Evolutionary conservation across 2,888 invertebrate genomes (phyloP).

Genomic region (Lithosia quadra): DNA sequence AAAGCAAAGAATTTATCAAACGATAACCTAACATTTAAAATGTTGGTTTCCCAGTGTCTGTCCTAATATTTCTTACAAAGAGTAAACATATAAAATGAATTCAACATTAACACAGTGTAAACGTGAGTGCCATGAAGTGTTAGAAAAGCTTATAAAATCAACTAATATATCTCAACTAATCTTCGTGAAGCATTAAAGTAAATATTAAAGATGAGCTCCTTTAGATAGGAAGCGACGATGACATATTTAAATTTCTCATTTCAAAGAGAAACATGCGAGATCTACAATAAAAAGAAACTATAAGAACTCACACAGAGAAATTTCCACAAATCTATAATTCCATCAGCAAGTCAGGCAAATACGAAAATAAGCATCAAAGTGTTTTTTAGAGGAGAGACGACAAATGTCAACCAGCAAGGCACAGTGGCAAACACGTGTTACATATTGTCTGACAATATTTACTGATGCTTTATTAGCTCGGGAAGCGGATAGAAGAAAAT

Average conservation of each 20-base stretch:
- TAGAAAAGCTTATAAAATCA: constrained; percentile 57
- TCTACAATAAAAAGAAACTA: constrained; percentile 73
- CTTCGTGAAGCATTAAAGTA: constrained; percentile 66
- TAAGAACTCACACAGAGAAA: constrained; percentile 78
- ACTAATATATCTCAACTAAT: constrained; percentile 65
- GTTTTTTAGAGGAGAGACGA: constrained; percentile 82
- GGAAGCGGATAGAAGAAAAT: constrained; percentile 73
- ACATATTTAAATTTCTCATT: constrained; percentile 82
- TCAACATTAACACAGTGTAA: constrained; percentile 64
- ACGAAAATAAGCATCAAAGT: constrained; percentile 86
- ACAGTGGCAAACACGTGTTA: constrained; percentile 83
- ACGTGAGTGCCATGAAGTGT: constrained; percentile 61
- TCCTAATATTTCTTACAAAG: constrained; percentile 47
- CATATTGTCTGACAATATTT: constrained; percentile 85
- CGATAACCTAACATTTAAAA: constrained; percentile 28
- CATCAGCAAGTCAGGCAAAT: constrained; percentile 79
- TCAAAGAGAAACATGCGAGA: constrained; percentile 76
- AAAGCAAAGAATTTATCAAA: constrained; percentile 32
- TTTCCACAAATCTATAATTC: constrained; percentile 85
- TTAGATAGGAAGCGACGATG: constrained; percentile 81
- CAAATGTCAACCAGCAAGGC: constrained; percentile 80
- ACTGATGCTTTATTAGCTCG: constrained; percentile 81
- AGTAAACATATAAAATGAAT: constrained; percentile 51
- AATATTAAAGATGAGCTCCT: constrained; percentile 72
- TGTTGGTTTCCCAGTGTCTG: constrained; percentile 30